These are phyloP conservation scores for Thalassaphorura encarpata DNA, from an alignment of 1,140 invertebrate genomes.

Conservation along the genomic window DNA sequence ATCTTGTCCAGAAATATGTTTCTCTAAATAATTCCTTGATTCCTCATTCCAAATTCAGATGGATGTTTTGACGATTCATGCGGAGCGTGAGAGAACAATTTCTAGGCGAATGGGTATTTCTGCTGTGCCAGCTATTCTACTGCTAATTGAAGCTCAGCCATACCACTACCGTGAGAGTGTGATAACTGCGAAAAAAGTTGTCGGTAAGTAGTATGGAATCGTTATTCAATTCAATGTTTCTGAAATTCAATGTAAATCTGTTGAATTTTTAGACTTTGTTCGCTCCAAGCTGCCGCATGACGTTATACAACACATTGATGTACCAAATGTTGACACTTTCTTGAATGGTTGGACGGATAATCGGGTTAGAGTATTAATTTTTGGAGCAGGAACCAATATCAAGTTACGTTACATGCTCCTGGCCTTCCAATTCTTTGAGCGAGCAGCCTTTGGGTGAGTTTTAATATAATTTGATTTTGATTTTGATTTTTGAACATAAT, in stretches of 20 bases:
- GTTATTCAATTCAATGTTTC: background rate
- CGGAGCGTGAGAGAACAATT: conserved; percentile 62
- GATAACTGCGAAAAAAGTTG: conserved; percentile 63
- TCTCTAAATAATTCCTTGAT: background rate
- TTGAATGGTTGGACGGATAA: conserved; percentile 84
- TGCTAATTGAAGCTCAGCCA: conserved; percentile 69
- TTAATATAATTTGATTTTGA: background rate
- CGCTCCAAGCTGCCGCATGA: conserved; percentile 71
- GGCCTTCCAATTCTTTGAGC: conserved; percentile 71
- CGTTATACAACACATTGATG: conserved; percentile 57
- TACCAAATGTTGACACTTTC: conserved; percentile 65
- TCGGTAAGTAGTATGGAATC: conserved; percentile 46
- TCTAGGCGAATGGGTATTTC: conserved; percentile 65
- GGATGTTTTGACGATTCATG: conserved; percentile 61
- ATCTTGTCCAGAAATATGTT: background rate
- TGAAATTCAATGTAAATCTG: conserved; percentile 1
- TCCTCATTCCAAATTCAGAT: conserved; percentile 10
- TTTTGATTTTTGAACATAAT: background rate
- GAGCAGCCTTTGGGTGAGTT: conserved; percentile 77
- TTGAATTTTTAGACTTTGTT: conserved; percentile 58
- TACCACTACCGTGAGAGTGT: conserved; percentile 68
- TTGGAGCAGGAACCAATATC: conserved; percentile 60
- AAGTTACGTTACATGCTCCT: conserved; percentile 76
- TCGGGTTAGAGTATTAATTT: conserved; percentile 75
- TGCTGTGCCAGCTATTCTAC: conserved; percentile 65